These are phyloP conservation scores for Saimiri boliviensis DNA, from an alignment of 2,113 vertebrate genomes.

Conservation along the genomic window DNA sequence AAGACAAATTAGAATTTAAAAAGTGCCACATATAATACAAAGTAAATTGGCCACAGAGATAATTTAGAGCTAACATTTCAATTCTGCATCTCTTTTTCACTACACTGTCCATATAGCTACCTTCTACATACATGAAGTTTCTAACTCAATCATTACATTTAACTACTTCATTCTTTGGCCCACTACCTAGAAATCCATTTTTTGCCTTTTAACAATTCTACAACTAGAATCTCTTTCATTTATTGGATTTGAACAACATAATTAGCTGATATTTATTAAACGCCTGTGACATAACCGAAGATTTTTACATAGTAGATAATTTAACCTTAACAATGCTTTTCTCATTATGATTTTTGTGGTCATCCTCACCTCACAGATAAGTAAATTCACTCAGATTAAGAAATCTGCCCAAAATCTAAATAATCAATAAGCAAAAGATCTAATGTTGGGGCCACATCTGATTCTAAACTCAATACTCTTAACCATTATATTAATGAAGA, in stretches of 20 bases:
- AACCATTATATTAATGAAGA: background rate
- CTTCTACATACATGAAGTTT: background rate
- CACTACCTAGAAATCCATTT: background rate
- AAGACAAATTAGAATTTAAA: slow-evolving; percentile 8
- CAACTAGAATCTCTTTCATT: background rate
- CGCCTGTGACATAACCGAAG: background rate
- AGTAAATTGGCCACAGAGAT: background rate
- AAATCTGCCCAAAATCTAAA: background rate
- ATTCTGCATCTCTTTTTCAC: background rate
- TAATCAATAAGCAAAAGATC: background rate
- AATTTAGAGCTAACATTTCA: background rate
- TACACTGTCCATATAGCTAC: background rate
- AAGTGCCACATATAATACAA: background rate
- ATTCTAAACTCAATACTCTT: background rate
- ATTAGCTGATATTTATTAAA: background rate
- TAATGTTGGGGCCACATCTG: background rate
- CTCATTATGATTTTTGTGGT: background rate
- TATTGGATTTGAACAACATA: background rate
- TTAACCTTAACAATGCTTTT: background rate
- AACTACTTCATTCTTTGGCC: background rate
- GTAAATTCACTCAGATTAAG: background rate
- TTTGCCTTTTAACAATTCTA: background rate
- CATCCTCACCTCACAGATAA: background rate
- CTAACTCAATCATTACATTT: background rate
- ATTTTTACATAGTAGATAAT: background rate